These are phyloP conservation scores for Mormoops blainvillei DNA, from an alignment of 2,113 vertebrate species.

Conservation along the genomic window DNA sequence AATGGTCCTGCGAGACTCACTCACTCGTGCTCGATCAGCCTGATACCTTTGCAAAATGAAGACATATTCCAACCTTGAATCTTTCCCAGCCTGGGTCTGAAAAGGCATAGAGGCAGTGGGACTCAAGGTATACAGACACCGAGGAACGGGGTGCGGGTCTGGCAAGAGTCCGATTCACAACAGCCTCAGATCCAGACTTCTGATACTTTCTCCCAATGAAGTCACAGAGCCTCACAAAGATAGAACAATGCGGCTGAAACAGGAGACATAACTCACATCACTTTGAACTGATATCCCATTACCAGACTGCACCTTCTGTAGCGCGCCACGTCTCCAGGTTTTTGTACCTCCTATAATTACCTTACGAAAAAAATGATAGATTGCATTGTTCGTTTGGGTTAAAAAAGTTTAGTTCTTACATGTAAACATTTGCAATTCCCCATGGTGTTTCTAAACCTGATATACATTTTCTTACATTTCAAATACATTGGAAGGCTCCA, in stretches of 20 bases:
- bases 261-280: not conserved
- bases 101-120: not conserved
- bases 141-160: not conserved
- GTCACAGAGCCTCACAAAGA: not conserved
- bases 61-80: not conserved
- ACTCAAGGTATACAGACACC: not conserved
- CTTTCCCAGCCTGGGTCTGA: not conserved
- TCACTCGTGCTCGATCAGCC: not conserved
- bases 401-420: not conserved
- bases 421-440: constrained; percentile 14
- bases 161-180: not conserved
- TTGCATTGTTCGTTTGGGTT: not conserved
- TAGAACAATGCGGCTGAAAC: not conserved
- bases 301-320: not conserved
- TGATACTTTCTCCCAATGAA: not conserved
- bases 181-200: not conserved
- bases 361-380: not conserved
- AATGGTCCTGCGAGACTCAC: not conserved
- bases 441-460: not conserved
- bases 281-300: not conserved
- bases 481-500: not conserved
- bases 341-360: not conserved
- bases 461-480: not conserved
- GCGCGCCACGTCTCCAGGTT: not conserved
- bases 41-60: not conserved